Conservation (phyloP, 2,888 invertebrate genomes). For the Psylliodes chrysocephalus region DNA sequence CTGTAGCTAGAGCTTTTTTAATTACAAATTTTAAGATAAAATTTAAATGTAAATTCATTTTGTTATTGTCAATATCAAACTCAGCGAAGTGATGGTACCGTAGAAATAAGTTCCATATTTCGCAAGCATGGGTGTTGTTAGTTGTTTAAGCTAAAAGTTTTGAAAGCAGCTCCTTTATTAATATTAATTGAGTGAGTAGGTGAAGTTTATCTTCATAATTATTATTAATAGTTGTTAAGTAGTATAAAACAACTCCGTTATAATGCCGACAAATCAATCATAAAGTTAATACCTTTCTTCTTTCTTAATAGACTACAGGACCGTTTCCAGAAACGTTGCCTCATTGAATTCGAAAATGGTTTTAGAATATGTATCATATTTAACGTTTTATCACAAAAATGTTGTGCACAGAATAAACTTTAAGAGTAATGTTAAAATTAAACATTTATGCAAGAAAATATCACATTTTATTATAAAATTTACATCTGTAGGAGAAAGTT, state of each 20-base stretch:
- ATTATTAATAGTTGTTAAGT: constrained; percentile 26
- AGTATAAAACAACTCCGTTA: constrained; percentile 23
- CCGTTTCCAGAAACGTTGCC: constrained; percentile 2
- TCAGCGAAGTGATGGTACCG: background rate
- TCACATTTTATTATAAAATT: too few relatives aligned
- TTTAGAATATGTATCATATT: background rate
- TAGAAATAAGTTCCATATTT: background rate
- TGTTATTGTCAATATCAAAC: too few relatives aligned
- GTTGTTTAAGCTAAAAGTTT: background rate
- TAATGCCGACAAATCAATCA: constrained; percentile 26
- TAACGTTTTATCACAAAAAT: background rate
- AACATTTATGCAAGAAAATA: too few relatives aligned
- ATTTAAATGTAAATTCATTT: too few relatives aligned
- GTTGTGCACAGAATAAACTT: too few relatives aligned
- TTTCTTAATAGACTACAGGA: constrained; percentile 5
- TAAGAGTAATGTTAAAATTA: too few relatives aligned
- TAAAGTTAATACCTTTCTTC: constrained; percentile 16
- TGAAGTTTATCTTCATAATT: constrained; percentile 25
- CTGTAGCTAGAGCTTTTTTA: too few relatives aligned
- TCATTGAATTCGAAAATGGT: background rate
- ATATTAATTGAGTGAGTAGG: constrained; percentile 24
- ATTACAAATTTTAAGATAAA: too few relatives aligned
- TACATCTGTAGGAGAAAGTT: too few relatives aligned
- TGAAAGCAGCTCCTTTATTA: constrained; percentile 22
- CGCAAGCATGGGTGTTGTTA: background rate